Evolutionary conservation across 2,113 vertebrate genomes (phyloP).

Genomic region (Typhlomys cinereus): DNA sequence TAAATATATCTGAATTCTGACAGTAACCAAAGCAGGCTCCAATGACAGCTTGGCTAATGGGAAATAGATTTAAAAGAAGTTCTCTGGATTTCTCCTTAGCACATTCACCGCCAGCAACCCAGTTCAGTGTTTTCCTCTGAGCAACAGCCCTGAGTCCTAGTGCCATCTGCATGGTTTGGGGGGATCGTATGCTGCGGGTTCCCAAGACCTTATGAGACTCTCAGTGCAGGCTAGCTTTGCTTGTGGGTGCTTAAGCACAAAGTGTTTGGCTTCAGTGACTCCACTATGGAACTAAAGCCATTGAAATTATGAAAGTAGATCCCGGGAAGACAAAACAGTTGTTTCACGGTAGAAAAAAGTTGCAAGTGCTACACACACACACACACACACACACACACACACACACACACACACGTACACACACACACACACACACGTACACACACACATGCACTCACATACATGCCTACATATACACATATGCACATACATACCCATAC

Average conservation of each 20-base stretch:
- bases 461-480: not conserved
- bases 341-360: not conserved
- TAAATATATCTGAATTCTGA: conserved; percentile 57
- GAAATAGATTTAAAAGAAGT: conserved; percentile 27
- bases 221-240: not conserved
- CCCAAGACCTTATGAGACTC: not conserved
- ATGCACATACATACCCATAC: not conserved
- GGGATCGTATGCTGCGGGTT: not conserved
- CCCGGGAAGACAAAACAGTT: not conserved
- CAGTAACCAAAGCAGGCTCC: conserved; percentile 59
- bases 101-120: not conserved
- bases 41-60: conserved; percentile 50
- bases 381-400: not conserved
- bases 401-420: not conserved
- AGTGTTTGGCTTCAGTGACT: conserved; percentile 2
- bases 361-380: not conserved
- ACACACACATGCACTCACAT: too few relatives aligned
- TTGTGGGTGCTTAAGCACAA: not conserved
- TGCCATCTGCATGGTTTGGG: not conserved
- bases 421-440: not conserved
- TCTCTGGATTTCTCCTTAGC: conserved; percentile 63
- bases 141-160: conserved; percentile 13
- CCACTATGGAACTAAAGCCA: conserved; percentile 4
- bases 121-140: not conserved
- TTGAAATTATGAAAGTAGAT: not conserved